Evolutionary conservation across 1,140 invertebrate species (phyloP), one percentile per base, ranked within the genome.

Genomic region (Microplitis mediator): DNA sequence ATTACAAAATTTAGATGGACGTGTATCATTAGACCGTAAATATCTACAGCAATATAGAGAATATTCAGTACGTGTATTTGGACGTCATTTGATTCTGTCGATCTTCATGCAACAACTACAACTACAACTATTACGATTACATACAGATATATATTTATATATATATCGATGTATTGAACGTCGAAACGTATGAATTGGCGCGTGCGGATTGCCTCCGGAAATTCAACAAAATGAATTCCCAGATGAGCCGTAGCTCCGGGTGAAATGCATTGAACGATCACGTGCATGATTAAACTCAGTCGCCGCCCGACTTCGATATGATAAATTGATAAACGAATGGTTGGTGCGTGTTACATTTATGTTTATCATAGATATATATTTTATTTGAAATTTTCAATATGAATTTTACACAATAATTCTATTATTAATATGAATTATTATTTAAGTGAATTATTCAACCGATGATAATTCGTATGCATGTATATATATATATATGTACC

Each of bases 191-290:
- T 50, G 14, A 14, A 64, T 35, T 64, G 62, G 62, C 62, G 39
- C 16, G 39, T 64, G 39, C 39, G 39, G 62, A 50, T 64, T 50
- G 39, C 62, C 39, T 23, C 62, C 39, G 62, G 62, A 64, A 64
- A 64, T 64, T 64, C 34, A 13, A 50, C 62, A 64, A 64, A 64
- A 64, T 64, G 62, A 64, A 64, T 64, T 64, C 62, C 62, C 62
- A 34, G 39, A 64, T 64, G 62, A 45, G 62, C 45, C 62, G 62
- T 64, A 45, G 62, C 36, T 64, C 36, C 62, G n/a, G 23, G 39
- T 23, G 16, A 64, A 64, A 64, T 64, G 34, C 62, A 64, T 64
- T 64, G 62, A 23, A 9, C 39, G 14, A 64, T 35, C 58, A 61
- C 39, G 62, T 31, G 34, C 13, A 50, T 64, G 62, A 64, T 64